Conservation (phyloP, 2,797 vertebrate species). For the Phylloscopus collybita region DNA sequence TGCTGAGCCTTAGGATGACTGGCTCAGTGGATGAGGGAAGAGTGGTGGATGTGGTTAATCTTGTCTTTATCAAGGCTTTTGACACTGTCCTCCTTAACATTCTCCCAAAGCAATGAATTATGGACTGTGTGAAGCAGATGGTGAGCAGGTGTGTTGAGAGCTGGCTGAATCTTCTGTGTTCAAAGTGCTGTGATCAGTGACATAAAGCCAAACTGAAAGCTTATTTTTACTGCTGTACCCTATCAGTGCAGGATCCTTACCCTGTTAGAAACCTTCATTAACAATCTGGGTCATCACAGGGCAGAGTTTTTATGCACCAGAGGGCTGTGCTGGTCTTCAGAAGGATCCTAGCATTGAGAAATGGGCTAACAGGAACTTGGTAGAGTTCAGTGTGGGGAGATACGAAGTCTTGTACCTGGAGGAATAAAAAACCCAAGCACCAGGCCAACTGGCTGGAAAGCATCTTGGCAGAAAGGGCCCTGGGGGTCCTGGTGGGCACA, state of each 20-base stretch:
- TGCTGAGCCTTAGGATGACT: neutral
- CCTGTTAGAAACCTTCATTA: neutral
- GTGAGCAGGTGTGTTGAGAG: neutral
- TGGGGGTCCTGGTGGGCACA: neutral
- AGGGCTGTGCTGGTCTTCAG: neutral
- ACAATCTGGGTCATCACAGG: neutral
- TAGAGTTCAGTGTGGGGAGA: neutral
- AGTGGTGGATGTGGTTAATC: neutral
- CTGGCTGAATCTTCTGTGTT: neutral
- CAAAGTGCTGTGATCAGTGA: neutral
- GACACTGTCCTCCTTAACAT: neutral
- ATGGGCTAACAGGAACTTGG: neutral
- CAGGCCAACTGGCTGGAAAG: neutral
- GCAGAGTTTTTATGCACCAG: neutral
- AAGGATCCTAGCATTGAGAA: neutral
- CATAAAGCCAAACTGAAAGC: neutral
- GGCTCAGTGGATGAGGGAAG: neutral
- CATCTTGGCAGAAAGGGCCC: neutral
- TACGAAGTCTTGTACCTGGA: fast-evolving
- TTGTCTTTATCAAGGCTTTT: neutral
- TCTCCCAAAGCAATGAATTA: neutral
- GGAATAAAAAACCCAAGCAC: neutral
- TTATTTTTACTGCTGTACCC: neutral
- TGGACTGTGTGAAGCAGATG: neutral
- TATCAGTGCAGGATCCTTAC: neutral